Conservation (phyloP, 92 coral and sea anemone species). For the Paragorgia papillata region DNA sequence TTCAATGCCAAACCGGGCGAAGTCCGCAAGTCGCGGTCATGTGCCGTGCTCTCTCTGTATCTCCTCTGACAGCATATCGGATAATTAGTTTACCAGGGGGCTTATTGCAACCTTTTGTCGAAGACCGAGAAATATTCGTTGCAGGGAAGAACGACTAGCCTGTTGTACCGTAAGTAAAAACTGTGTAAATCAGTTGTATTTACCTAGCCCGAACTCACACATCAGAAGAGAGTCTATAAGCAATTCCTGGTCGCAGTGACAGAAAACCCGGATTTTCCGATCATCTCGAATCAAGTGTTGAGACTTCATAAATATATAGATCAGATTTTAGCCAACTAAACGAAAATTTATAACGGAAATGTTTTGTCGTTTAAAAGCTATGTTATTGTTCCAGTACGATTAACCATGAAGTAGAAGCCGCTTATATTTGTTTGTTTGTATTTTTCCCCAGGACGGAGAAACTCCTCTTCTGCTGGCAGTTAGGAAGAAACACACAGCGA, state of each 20-base stretch:
- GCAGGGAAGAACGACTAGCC: not conserved
- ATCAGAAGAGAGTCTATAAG: too few relatives aligned
- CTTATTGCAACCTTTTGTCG: not conserved
- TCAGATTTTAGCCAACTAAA: not conserved
- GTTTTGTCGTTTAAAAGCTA: too few relatives aligned
- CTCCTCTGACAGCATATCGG: not conserved
- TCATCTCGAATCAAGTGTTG: slow-evolving; percentile 1
- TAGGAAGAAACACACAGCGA: slow-evolving; percentile 84
- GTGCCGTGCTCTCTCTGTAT: not conserved
- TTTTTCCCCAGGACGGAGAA: slow-evolving; percentile 73
- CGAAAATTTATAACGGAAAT: too few relatives aligned
- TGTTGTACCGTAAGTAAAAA: not conserved
- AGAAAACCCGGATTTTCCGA: not conserved
- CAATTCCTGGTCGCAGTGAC: too few relatives aligned
- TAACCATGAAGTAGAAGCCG: too few relatives aligned
- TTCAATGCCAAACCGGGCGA: not conserved
- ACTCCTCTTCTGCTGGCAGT: slow-evolving; percentile 89
- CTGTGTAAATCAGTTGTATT: not conserved
- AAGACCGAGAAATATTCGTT: not conserved
- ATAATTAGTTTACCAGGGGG: slow-evolving; percentile 13
- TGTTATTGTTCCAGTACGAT: too few relatives aligned
- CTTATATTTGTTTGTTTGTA: too few relatives aligned
- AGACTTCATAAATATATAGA: not conserved
- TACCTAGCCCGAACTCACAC: not conserved
- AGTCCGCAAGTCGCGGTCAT: not conserved